phyloP scores from a whole-genome alignment of 2,888 invertebrate genomes.

The Rosalia funebris region DNA sequence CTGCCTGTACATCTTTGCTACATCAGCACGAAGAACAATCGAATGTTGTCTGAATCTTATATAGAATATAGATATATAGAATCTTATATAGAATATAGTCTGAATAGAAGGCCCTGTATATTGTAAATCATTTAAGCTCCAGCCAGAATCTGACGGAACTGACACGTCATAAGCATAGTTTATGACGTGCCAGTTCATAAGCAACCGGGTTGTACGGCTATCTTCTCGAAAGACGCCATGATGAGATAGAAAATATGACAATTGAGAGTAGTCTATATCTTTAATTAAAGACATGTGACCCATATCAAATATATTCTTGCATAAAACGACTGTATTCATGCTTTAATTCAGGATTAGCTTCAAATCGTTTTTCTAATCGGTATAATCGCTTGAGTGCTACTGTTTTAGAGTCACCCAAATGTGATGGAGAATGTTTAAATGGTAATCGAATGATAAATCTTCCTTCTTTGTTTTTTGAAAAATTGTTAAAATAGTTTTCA shows the following conservation, averaged over 20 bases:
- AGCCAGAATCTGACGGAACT: conserved; percentile 14
- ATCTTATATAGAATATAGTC: too few species aligned
- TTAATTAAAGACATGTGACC: background rate
- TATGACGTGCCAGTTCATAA: conserved; percentile 14
- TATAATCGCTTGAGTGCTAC: background rate
- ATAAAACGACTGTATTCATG: conserved; percentile 1
- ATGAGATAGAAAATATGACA: background rate
- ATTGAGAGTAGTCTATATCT: background rate
- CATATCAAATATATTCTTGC: background rate
- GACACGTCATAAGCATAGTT: conserved; percentile 31
- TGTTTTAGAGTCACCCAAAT: background rate
- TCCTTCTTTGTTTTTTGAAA: too few species aligned
- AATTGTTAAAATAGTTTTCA: too few species aligned
- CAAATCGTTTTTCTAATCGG: background rate
- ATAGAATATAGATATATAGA: conserved; percentile 24
- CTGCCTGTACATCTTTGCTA: background rate
- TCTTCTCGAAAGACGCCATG: background rate
- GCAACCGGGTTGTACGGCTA: too few species aligned
- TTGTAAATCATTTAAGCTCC: conserved; percentile 25
- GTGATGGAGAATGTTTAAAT: background rate
- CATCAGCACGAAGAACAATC: background rate
- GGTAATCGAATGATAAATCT: background rate
- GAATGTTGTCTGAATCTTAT: background rate
- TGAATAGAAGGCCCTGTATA: conserved; percentile 27
- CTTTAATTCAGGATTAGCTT: background rate